Percentiles rank a stretch among this genome's conserved stretches.
Conservation (phyloP, 1,140 invertebrate species). For the Megalopta genalis region DNA sequence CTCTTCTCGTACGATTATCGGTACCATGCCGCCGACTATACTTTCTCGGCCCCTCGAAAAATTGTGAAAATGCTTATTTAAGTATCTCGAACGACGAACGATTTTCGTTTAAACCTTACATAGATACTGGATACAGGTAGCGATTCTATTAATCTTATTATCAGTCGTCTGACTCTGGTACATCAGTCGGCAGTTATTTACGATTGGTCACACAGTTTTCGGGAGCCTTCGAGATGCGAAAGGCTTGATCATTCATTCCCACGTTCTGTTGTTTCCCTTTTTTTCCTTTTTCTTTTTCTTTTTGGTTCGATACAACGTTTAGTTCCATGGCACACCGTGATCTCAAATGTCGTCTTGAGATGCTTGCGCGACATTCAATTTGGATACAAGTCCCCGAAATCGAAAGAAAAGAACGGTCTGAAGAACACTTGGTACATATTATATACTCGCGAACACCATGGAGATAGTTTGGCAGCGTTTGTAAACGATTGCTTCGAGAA, state of each 20-base stretch:
- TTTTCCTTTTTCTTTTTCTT: background rate
- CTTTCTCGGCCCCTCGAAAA: conserved; percentile 21
- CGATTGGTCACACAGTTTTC: conserved; percentile 56
- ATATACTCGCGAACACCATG: conserved; percentile 14
- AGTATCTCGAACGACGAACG: conserved; percentile 42
- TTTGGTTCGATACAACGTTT: no score
- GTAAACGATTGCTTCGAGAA: conserved; percentile 46
- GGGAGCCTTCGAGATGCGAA: conserved; percentile 27
- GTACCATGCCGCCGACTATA: conserved; percentile 45
- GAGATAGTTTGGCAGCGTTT: conserved; percentile 52
- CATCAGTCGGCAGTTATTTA: conserved; percentile 51
- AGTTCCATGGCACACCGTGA: no score
- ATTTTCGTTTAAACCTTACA: conserved; percentile 41
- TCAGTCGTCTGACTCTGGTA: conserved; percentile 39
- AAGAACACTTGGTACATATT: conserved; percentile 14
- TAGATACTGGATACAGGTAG: conserved; percentile 43
- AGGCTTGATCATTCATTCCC: conserved; percentile 1
- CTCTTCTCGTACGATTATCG: conserved; percentile 32
- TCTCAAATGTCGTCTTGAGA: background rate
- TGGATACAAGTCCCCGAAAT: background rate
- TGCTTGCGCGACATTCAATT: conserved; percentile 32
- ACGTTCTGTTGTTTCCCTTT: background rate
- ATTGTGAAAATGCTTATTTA: conserved; percentile 54
- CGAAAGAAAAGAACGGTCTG: background rate
- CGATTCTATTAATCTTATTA: conserved; percentile 38